phyloP scores from a whole-genome alignment of 1,140 invertebrate species.

The Armadillidium nasatum region DNA sequence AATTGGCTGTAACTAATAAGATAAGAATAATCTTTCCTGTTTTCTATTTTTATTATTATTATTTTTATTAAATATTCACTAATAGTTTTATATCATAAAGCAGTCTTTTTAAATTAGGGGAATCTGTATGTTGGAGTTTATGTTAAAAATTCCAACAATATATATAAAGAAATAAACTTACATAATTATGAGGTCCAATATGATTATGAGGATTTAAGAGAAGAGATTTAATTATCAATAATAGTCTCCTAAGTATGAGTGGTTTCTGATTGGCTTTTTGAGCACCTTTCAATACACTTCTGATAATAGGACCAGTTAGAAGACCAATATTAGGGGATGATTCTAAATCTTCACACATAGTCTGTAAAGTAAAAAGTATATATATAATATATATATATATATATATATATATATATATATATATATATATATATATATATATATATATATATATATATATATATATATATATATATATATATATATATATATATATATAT shows the following conservation, averaged over 20 bases:
- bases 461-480: constrained; percentile 22
- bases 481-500: constrained; percentile 10
- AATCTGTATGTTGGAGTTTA: no score
- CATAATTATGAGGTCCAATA: constrained; percentile 41
- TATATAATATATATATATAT: no score
- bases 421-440: constrained; percentile 34
- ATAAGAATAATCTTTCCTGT: no score
- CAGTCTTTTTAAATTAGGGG: no score
- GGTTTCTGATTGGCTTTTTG: constrained; percentile 40
- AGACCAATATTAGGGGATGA: constrained; percentile 16
- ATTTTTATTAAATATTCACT: no score
- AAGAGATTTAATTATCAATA: constrained; percentile 37
- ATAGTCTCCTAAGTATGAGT: constrained; percentile 33
- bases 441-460: constrained; percentile 29
- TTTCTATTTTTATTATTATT: no score
- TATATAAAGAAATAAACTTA: no score
- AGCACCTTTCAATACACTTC: constrained; percentile 34
- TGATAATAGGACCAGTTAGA: constrained; percentile 34
- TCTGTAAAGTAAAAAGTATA: neutral
- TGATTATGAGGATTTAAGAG: constrained; percentile 37
- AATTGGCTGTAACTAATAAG: no score
- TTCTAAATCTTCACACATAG: neutral
- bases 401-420: constrained; percentile 34
- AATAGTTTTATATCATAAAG: no score
- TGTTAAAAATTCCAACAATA: no score